These are phyloP conservation scores for Pyrocoelia pectoralis DNA, from an alignment of 2,888 invertebrate genomes.

Conservation along the genomic window DNA sequence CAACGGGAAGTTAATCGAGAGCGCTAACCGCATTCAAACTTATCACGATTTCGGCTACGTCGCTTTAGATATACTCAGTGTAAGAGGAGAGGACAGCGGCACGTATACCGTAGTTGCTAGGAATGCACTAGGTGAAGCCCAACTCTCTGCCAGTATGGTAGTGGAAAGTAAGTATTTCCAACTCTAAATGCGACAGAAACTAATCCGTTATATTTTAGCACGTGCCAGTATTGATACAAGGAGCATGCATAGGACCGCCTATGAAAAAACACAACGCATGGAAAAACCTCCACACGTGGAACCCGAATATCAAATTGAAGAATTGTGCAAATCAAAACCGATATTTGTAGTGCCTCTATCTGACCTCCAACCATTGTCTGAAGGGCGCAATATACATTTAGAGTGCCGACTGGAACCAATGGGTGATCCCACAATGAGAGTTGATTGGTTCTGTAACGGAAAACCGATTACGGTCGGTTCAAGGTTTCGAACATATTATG, in stretches of 20 bases:
- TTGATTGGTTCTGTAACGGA: constrained; percentile 96
- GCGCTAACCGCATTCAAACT: constrained; percentile 91
- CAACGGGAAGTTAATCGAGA: constrained; percentile 89
- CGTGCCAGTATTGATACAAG: constrained; percentile 89
- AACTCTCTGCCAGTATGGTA: constrained; percentile 82
- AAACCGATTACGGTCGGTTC: constrained; percentile 88
- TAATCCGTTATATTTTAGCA: constrained; percentile 62
- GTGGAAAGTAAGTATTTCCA: constrained; percentile 82
- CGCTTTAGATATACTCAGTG: constrained; percentile 92
- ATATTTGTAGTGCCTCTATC: constrained; percentile 89
- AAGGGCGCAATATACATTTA: constrained; percentile 89
- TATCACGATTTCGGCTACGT: constrained; percentile 98
- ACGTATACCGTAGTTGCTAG: constrained; percentile 92
- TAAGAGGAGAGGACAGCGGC: constrained; percentile 91
- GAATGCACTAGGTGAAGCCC: constrained; percentile 90
- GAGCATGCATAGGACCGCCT: constrained; percentile 86
- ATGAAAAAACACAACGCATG: constrained; percentile 86
- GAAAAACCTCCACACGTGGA: constrained; percentile 88
- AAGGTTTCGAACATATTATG: constrained; percentile 93
- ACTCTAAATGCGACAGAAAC: constrained; percentile 1
- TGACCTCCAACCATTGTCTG: constrained; percentile 84
- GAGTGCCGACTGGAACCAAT: constrained; percentile 93
- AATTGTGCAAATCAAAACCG: constrained; percentile 94
- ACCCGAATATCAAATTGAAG: constrained; percentile 89
- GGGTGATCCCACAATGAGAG: constrained; percentile 95